phyloP scores from a whole-genome alignment of 2,888 invertebrate genomes.

The Tenthredo notha region DNA sequence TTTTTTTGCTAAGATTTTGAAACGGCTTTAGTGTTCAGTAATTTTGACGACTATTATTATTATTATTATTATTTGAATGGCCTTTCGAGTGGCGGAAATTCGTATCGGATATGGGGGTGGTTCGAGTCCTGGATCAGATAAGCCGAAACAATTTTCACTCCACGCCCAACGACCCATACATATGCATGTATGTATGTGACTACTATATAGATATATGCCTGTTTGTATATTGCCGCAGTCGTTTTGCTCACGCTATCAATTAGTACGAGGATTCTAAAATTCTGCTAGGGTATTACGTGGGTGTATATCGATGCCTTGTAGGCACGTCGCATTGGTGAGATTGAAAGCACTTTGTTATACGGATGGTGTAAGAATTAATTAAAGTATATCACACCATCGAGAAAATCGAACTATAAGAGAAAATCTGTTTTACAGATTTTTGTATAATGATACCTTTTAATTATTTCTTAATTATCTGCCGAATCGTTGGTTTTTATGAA shows the following conservation, averaged over 20 bases:
- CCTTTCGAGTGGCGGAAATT: constrained; percentile 38
- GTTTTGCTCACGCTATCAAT: constrained; percentile 36
- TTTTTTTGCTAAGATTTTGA: not conserved
- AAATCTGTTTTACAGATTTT: not conserved
- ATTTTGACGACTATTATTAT: not conserved
- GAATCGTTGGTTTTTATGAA: not conserved
- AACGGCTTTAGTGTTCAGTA: not conserved
- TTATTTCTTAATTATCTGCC: not conserved
- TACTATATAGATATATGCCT: not conserved
- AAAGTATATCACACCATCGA: not conserved
- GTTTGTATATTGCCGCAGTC: not conserved
- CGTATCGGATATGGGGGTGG: constrained; percentile 47
- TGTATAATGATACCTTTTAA: not conserved
- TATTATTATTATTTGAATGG: not conserved
- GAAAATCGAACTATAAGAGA: no score
- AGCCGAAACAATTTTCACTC: constrained; percentile 46
- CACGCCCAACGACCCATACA: not conserved
- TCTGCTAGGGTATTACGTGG: not conserved
- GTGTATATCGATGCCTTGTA: not conserved
- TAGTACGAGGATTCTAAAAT: constrained; percentile 8
- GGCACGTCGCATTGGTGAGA: not conserved
- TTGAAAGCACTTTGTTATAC: constrained; percentile 9
- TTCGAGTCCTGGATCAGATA: constrained; percentile 41
- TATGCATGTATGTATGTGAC: not conserved
- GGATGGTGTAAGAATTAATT: constrained; percentile 2